Evolutionary conservation across 2,113 vertebrate species (phyloP).

Genomic region (Elephas maximus): DNA sequence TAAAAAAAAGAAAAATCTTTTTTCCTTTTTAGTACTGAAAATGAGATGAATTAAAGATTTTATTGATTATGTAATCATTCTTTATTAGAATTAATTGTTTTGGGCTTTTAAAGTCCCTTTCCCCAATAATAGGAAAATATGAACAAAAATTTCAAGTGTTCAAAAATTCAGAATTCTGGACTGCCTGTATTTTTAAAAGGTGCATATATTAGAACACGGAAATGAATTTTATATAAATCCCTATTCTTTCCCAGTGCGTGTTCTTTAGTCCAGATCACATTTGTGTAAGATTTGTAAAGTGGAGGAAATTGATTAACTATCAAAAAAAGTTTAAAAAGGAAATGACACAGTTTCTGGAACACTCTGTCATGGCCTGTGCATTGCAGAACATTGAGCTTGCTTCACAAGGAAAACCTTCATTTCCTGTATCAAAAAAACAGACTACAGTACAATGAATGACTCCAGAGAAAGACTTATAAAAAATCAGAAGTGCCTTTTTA

Average conservation of each 20-base stretch:
- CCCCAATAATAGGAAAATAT: neutral
- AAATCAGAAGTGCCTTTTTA: neutral
- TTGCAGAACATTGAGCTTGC: conserved; percentile 77
- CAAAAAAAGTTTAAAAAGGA: conserved; percentile 77
- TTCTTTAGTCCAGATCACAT: neutral
- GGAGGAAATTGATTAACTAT: conserved; percentile 60
- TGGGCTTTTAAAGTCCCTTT: neutral
- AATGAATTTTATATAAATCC: conserved; percentile 29
- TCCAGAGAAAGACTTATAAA: conserved; percentile 74
- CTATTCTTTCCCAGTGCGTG: neutral
- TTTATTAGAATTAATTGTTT: neutral
- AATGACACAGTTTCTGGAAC: conserved; percentile 73
- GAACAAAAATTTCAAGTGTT: conserved; percentile 35
- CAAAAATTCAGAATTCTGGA: neutral
- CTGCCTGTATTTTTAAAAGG: conserved; percentile 25
- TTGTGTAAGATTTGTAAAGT: conserved; percentile 31
- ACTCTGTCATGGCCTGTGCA: conserved; percentile 72
- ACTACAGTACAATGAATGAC: conserved; percentile 72
- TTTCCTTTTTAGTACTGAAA: conserved; percentile 33
- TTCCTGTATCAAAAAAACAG: conserved; percentile 79
- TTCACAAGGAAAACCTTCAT: conserved; percentile 83
- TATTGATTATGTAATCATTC: neutral
- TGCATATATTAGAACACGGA: neutral
- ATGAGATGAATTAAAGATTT: conserved; percentile 7
- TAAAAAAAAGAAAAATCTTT: neutral